Base-by-base conservation (phyloP, 1,140 invertebrate genomes). In the Drosophila mojavensis region DNA sequence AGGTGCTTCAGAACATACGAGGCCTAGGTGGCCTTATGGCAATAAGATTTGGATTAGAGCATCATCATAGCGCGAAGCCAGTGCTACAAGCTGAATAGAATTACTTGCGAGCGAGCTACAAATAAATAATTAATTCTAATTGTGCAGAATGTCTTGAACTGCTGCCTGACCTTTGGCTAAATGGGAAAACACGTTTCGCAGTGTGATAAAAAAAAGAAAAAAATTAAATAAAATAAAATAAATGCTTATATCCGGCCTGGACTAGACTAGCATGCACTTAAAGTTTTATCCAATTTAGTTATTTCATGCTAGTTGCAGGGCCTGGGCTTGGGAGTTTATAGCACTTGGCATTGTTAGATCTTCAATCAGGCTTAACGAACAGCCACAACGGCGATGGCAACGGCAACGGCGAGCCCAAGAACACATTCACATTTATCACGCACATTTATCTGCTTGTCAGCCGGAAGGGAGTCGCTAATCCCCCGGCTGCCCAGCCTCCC, bases 361-460 rank as follows among this genome's bases (percentile, higher is more conserved):
- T 68, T 74, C 83, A 88, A 86, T 82, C 71, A 72, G 74, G 67
- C 59, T 63, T 77, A 79, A 73, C 74, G 60, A 75, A 58, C 47
- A 45, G 56, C 63, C 55, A 65, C 50, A 60, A 17, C 59, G 58
- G 36, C 58, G 64, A 67, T 20, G 20, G 20, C 20, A 20, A 20
- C 20, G 20, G 20, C 20, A 20, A 20, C 20, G 20, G 20, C 20
- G 20, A 24, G 20, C 20, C 20, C 2, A 24, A 60, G 36, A 67
- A 28, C 67, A 28, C 67, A 70, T 70, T 75, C 73, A 65, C 72
- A 86, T 83, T 86, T 86, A 86, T 86, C 83, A 86, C 83, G 83
- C 83, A 86, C 83, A 86, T 83, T 77, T 88, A 86, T 86, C 79
- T 83, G 83, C 79, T 89, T 86, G 83, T 83, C 84, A 83, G 83